Conservation (phyloP, 2,888 invertebrate species). For the Aelia acuminata region DNA sequence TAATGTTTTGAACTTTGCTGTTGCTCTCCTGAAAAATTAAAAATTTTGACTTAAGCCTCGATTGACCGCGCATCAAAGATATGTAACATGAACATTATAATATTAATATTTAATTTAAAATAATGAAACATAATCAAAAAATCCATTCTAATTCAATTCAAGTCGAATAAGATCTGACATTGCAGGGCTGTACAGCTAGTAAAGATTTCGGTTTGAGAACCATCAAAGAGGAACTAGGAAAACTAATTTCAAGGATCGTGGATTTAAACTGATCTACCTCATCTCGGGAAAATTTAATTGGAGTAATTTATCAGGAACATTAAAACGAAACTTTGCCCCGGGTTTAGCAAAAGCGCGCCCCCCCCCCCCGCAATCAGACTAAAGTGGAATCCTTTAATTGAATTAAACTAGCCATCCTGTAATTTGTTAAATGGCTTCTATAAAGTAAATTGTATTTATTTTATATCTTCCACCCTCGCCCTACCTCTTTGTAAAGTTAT, state of each 20-base stretch:
- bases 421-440: constrained; percentile 35
- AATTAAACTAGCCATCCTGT: constrained; percentile 34
- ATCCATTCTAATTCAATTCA: too few species aligned
- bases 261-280: not conserved
- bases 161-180: too few species aligned
- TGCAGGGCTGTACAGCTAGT: too few species aligned
- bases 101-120: too few species aligned
- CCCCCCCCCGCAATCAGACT: constrained; percentile 6
- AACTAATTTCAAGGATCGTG: not conserved
- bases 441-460: constrained; percentile 31
- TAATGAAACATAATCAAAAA: too few species aligned
- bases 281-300: not conserved
- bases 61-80: too few species aligned
- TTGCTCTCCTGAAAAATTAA: too few species aligned
- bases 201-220: not conserved
- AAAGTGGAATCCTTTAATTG: constrained; percentile 26
- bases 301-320: constrained; percentile 9
- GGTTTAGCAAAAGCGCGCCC: constrained; percentile 6
- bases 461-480: not conserved
- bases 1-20: too few species aligned
- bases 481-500: not conserved
- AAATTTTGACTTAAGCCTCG: too few species aligned
- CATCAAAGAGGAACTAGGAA: not conserved
- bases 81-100: too few species aligned
- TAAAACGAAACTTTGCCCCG: not conserved